A percentile compares a stretch with the other conserved stretches of the same genome.
Evolutionary conservation across 2,888 invertebrate genomes (phyloP).

Genomic region (Xestia c-nigrum): DNA sequence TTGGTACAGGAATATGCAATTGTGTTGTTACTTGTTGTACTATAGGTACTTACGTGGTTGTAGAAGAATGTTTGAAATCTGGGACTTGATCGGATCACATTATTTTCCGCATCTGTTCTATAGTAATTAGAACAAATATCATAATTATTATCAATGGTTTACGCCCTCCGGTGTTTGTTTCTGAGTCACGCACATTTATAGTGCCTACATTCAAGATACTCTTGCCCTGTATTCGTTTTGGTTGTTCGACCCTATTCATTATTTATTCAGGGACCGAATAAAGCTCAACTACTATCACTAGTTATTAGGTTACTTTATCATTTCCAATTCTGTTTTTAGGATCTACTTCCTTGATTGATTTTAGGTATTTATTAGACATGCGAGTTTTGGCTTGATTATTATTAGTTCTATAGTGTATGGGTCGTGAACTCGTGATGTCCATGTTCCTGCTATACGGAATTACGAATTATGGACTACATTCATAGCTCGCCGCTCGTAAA

Average conservation of each 20-base stretch:
- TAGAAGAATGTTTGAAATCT: background rate
- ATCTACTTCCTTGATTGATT: background rate
- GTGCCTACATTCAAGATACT: slow-evolving; percentile 18
- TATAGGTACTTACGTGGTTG: background rate
- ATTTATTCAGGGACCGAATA: slow-evolving; percentile 22
- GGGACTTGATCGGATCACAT: background rate
- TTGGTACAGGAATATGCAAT: background rate
- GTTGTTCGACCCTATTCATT: slow-evolving; percentile 29
- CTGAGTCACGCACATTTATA: slow-evolving; percentile 21
- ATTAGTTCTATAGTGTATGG: background rate
- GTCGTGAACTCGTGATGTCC: background rate
- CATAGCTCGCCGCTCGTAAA: slow-evolving; percentile 25
- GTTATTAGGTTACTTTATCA: slow-evolving; percentile 12
- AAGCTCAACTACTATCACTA: background rate
- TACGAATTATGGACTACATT: no score
- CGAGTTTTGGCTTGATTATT: background rate
- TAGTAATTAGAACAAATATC: slow-evolving; percentile 8
- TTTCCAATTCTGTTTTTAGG: slow-evolving; percentile 30
- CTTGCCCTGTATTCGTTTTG: slow-evolving; percentile 30
- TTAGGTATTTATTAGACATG: slow-evolving; percentile 9
- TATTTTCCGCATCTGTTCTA: background rate
- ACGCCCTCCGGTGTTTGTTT: slow-evolving; percentile 34
- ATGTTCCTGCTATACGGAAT: background rate
- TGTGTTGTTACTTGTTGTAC: background rate
- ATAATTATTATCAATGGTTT: background rate